Percentiles rank a stretch among this genome's conserved stretches.
These are phyloP conservation scores for Ailurus styani DNA, from an alignment of 2,113 vertebrate species.

Conservation along the genomic window DNA sequence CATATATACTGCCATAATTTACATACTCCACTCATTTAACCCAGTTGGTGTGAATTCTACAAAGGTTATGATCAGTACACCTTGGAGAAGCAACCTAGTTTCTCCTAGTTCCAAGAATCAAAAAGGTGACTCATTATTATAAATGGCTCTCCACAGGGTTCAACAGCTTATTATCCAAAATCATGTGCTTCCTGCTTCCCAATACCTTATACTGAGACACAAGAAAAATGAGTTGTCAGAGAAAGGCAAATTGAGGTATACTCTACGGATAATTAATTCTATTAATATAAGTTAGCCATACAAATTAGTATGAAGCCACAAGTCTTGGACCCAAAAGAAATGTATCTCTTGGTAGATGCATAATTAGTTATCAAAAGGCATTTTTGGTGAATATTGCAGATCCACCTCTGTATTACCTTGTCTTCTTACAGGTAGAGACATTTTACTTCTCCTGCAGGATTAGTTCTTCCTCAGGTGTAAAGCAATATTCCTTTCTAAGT, in stretches of 20 bases:
- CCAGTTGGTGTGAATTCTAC: conserved; percentile 24
- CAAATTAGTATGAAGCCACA: neutral
- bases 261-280: neutral
- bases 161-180: neutral
- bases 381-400: neutral
- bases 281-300: neutral
- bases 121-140: conserved; percentile 60
- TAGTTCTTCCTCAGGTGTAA: neutral
- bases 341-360: neutral
- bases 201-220: neutral
- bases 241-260: neutral
- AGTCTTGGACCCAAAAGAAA: neutral
- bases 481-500: neutral
- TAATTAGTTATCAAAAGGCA: neutral
- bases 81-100: conserved; percentile 63
- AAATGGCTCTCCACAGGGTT: conserved; percentile 11
- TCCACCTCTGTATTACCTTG: neutral
- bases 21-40: conserved; percentile 16
- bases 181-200: neutral
- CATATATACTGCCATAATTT: conserved; percentile 9
- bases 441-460: neutral
- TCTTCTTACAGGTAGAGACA: neutral
- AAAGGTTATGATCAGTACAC: conserved; percentile 35
- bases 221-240: neutral
- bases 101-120: conserved; percentile 32